These are phyloP conservation scores for Morbakka virulenta DNA, from an alignment of 30 jellyfish, hydroid and myxozoan species.

Conservation along the genomic window DNA sequence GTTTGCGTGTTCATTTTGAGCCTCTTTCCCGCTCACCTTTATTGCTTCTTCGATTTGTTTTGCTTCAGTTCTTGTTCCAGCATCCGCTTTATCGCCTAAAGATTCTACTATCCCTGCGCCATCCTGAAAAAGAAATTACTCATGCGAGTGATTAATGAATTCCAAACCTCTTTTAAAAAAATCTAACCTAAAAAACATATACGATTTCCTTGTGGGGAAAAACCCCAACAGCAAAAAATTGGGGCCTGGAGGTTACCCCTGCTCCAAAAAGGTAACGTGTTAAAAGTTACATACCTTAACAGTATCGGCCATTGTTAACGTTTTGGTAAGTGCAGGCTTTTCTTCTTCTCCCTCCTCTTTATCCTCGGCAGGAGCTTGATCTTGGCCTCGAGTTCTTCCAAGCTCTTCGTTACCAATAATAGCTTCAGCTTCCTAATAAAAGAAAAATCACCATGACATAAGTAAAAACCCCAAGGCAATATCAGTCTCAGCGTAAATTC, in stretches of 20 bases:
- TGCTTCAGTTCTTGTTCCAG: conserved; percentile 64
- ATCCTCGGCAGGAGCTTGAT: conserved; percentile 39
- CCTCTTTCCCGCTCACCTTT: conserved; percentile 47
- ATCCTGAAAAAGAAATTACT: conserved; percentile 38
- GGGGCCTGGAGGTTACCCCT: too few species aligned
- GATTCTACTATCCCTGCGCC: conserved; percentile 57
- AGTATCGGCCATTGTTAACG: conserved; percentile 67
- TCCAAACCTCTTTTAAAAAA: background rate
- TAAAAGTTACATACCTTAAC: conserved; percentile 73
- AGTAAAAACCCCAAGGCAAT: too few species aligned
- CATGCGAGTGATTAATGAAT: too few species aligned
- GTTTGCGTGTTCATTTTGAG: conserved; percentile 22
- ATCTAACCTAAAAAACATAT: background rate
- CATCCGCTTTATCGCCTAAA: conserved; percentile 45
- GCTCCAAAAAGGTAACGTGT: too few species aligned
- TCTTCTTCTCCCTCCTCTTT: conserved; percentile 35
- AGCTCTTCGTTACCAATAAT: conserved; percentile 57
- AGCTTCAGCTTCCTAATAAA: conserved; percentile 60
- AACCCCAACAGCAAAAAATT: too few species aligned
- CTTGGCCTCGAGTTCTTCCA: conserved; percentile 68
- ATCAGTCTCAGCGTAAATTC: too few species aligned
- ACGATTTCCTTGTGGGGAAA: too few species aligned
- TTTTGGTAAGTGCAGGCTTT: conserved; percentile 35
- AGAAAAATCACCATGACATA: too few species aligned
- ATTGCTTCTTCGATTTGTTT: conserved; percentile 56